Percentiles rank a stretch among this genome's conserved stretches.
Evolutionary conservation across 1,140 invertebrate genomes (phyloP).

Genomic region (Portunus trituberculatus): DNA sequence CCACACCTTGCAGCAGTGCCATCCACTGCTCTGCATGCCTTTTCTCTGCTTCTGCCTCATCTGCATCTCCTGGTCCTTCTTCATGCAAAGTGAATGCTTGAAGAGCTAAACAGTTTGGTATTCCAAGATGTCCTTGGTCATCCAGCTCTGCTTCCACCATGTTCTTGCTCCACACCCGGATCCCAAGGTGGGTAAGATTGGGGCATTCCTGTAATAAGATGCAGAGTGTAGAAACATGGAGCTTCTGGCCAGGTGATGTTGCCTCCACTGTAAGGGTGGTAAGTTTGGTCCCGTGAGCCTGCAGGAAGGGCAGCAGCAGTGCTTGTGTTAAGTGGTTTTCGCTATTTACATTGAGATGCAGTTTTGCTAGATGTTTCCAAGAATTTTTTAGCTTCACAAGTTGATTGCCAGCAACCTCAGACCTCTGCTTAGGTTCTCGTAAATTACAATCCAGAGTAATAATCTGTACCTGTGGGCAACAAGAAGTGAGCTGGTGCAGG

Average conservation of each 20-base stretch:
- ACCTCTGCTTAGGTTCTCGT: background rate
- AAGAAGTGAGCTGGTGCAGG: constrained; percentile 54
- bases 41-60: constrained; percentile 49
- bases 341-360: constrained; percentile 62
- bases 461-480: constrained; percentile 57
- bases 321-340: constrained; percentile 42
- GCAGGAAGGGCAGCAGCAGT: constrained; percentile 54
- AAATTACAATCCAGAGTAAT: constrained; percentile 58
- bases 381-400: constrained; percentile 39
- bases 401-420: constrained; percentile 36
- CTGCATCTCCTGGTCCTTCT: constrained; percentile 61
- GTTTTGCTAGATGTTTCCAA: constrained; percentile 49
- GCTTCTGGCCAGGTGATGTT: background rate
- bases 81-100: constrained; percentile 66
- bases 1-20: constrained; percentile 51
- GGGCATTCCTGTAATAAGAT: constrained; percentile 64
- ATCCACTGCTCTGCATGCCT: constrained; percentile 44
- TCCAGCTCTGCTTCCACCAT: constrained; percentile 53
- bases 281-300: constrained; percentile 23
- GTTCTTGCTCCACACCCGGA: constrained; percentile 64
- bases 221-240: constrained; percentile 37
- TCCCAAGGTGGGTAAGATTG: constrained; percentile 33
- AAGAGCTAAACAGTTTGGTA: constrained; percentile 35
- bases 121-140: background rate
- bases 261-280: constrained; percentile 69